phyloP scores from a whole-genome alignment of 2,113 vertebrate species.

The Eurypyga helias region DNA sequence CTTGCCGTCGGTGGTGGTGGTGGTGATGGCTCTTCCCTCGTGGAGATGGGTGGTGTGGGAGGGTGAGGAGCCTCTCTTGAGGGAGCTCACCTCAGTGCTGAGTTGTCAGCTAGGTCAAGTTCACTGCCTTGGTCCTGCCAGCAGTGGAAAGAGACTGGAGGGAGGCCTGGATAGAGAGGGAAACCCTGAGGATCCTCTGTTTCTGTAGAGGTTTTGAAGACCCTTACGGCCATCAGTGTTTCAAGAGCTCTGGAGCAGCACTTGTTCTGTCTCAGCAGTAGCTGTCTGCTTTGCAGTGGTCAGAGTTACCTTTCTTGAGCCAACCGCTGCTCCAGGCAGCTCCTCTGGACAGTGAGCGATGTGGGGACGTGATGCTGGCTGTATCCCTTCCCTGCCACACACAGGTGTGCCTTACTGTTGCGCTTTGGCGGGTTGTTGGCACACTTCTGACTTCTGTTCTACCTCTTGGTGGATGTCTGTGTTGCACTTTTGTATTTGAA shows the following conservation, averaged over 20 bases:
- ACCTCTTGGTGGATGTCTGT: background rate
- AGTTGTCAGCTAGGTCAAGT: background rate
- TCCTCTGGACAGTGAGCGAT: background rate
- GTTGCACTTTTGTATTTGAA: background rate
- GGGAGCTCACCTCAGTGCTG: background rate
- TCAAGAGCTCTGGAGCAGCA: background rate
- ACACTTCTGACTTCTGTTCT: background rate
- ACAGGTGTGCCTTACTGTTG: accelerated
- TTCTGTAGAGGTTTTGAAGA: background rate
- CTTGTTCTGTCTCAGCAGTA: background rate
- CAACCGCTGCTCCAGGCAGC: background rate
- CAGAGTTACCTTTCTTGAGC: background rate
- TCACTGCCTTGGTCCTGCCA: background rate
- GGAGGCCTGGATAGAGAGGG: background rate
- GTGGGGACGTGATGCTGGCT: background rate
- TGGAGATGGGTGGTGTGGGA: background rate
- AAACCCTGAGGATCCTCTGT: background rate
- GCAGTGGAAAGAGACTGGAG: background rate
- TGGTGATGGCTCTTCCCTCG: background rate
- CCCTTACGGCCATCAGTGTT: background rate
- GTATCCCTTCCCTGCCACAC: background rate
- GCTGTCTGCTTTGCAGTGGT: background rate
- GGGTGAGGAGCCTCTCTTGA: background rate
- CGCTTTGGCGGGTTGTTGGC: background rate
- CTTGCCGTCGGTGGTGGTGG: background rate